Conservation (phyloP, 1,140 invertebrate genomes). For the Dendrolimus punctatus region DNA sequence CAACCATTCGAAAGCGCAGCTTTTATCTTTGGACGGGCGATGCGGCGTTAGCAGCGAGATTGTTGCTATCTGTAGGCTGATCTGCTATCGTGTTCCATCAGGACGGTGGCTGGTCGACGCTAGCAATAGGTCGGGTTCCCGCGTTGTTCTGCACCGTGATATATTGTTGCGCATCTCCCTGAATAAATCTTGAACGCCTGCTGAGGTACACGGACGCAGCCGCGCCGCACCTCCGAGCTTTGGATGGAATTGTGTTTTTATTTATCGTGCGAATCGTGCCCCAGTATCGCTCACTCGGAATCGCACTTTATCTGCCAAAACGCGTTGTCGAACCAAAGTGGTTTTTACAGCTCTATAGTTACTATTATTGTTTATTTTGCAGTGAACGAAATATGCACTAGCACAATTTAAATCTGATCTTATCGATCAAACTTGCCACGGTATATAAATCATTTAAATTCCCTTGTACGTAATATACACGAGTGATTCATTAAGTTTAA, state of each 20-base stretch:
- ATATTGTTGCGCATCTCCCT: conserved; percentile 66
- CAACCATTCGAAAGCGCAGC: conserved; percentile 16
- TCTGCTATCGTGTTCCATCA: conserved; percentile 58
- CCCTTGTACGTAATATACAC: too few relatives aligned
- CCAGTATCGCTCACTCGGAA: conserved; percentile 61
- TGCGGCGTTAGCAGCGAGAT: conserved; percentile 27
- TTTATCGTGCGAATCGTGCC: conserved; percentile 67
- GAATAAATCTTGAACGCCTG: conserved; percentile 70
- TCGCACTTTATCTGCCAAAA: conserved; percentile 62
- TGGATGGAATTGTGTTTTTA: conserved; percentile 71
- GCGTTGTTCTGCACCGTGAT: conserved; percentile 61
- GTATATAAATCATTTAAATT: too few relatives aligned
- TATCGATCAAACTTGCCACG: too few relatives aligned
- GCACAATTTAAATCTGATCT: too few relatives aligned
- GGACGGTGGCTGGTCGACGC: conserved; percentile 55
- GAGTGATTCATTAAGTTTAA: too few relatives aligned
- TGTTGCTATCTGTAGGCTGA: conserved; percentile 42
- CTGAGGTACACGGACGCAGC: conserved; percentile 67
- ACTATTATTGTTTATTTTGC: conserved; percentile 22
- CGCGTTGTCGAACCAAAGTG: conserved; percentile 37
- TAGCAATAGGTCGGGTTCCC: conserved; percentile 66
- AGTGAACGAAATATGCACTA: too few relatives aligned
- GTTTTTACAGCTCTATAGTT: conserved; percentile 27
- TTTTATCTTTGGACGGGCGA: conserved; percentile 18
- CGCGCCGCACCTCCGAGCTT: conserved; percentile 54